Conservation (phyloP, 2,797 vertebrate species). For the Micropoecilia bifurca region DNA sequence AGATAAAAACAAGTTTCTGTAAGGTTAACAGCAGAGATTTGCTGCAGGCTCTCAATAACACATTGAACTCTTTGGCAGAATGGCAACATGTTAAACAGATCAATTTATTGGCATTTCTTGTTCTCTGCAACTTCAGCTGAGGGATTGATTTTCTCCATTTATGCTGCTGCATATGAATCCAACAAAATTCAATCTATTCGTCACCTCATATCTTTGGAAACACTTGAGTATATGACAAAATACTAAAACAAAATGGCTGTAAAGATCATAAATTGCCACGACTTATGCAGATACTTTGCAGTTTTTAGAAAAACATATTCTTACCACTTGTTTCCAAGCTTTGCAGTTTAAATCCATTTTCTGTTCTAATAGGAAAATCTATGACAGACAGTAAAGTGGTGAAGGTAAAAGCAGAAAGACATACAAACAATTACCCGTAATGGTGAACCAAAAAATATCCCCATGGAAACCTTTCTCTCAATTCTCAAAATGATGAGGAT, state of each 20-base stretch:
- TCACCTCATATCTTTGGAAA: background rate
- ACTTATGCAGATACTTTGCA: background rate
- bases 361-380: conserved; percentile 21
- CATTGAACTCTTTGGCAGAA: background rate
- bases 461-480: conserved; percentile 58
- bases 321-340: background rate
- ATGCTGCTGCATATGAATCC: background rate
- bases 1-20: background rate
- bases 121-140: background rate
- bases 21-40: background rate
- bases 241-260: background rate
- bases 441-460: conserved; percentile 48
- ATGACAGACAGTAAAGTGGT: conserved; percentile 24
- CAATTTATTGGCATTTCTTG: background rate
- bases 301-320: background rate
- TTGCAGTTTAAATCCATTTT: background rate
- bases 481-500: conserved; percentile 34
- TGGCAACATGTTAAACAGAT: background rate
- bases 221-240: background rate
- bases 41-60: background rate
- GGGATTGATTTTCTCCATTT: background rate
- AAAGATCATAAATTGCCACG: background rate
- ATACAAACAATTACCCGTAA: conserved; percentile 50
- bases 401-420: conserved; percentile 23
- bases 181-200: background rate